These are phyloP conservation scores for Bombus fervidus DNA, from an alignment of 1,140 invertebrate species.

Conservation along the genomic window DNA sequence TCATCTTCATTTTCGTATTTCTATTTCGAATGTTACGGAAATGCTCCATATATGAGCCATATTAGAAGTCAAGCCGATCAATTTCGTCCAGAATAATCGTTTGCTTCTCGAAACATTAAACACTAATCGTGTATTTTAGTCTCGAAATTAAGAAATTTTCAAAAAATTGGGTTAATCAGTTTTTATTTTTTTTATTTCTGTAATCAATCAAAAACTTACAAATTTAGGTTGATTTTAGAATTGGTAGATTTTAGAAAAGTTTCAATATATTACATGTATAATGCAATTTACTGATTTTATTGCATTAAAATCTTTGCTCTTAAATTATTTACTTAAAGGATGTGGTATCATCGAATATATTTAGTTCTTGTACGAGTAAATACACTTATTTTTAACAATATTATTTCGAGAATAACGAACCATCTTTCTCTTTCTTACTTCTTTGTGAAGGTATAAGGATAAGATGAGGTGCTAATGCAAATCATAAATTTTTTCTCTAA, in stretches of 20 bases:
- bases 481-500: background rate
- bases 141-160: background rate
- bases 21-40: background rate
- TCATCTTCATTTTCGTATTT: background rate
- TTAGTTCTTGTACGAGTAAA: background rate
- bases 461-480: background rate
- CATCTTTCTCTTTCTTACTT: background rate
- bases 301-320: background rate
- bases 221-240: background rate
- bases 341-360: background rate
- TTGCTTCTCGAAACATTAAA: background rate
- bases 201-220: background rate
- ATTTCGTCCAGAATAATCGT: too few species aligned
- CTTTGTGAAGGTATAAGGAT: too few species aligned
- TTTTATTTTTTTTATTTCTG: background rate
- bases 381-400: background rate
- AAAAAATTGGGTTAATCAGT: background rate
- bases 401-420: background rate
- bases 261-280: constrained; percentile 15
- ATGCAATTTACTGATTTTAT: background rate
- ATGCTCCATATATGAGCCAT: background rate
- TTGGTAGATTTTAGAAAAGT: background rate
- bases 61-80: background rate
- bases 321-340: background rate
- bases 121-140: background rate